Percentiles rank a stretch among this genome's conserved stretches.
Conservation (phyloP, 2,888 invertebrate species). For the Cryptocephalus moraei region DNA sequence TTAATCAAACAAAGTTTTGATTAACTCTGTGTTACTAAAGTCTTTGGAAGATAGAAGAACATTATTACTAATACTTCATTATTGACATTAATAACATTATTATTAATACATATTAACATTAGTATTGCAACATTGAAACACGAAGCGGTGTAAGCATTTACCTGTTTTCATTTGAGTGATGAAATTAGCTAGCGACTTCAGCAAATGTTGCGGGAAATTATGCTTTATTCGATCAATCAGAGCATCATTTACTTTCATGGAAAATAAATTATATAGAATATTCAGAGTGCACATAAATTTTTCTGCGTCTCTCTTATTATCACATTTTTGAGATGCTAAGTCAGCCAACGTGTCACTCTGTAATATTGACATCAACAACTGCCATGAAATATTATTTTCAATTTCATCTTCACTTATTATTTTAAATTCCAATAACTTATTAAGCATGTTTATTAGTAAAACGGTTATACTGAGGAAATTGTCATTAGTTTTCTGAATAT, state of each 20-base stretch:
- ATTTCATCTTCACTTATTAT: conserved; percentile 10
- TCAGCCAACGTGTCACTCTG: conserved; percentile 1
- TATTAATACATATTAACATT: no score
- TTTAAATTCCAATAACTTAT: conserved; percentile 12
- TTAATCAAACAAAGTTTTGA: not conserved
- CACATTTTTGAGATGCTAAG: conserved; percentile 1
- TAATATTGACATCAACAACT: conserved; percentile 7
- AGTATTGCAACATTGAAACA: no score
- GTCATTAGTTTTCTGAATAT: conserved; percentile 8
- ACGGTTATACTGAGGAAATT: conserved; percentile 11
- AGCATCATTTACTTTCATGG: conserved; percentile 6
- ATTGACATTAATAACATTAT: no score
- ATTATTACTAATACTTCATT: not conserved
- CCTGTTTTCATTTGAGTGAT: no score
- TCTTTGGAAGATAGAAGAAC: not conserved
- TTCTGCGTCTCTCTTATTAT: conserved; percentile 13
- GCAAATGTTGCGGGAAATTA: no score
- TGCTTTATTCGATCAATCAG: no score
- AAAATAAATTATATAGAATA: conserved; percentile 15
- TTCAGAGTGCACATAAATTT: conserved; percentile 10
- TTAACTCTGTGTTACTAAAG: not conserved
- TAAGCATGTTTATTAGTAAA: conserved; percentile 14
- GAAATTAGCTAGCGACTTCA: no score
- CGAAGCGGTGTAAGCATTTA: no score
- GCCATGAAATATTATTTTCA: conserved; percentile 1